Evolutionary conservation across 2,113 vertebrate genomes (phyloP), one percentile per base, ranked within the genome.

Genomic region (Tupaia tana): DNA sequence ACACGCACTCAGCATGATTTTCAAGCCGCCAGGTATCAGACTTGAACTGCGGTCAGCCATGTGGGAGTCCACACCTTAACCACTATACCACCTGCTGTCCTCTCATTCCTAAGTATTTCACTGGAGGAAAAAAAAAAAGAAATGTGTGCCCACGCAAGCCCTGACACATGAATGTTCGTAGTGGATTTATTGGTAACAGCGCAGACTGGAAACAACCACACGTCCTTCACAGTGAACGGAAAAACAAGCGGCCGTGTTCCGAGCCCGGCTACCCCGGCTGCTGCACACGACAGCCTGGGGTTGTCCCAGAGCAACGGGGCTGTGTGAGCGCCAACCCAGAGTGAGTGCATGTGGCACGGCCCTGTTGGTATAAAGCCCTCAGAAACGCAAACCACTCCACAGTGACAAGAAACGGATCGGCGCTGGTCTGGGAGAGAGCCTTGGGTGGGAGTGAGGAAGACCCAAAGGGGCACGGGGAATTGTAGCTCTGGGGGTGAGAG

Each of bases 81-180:
- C 43, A 43, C 43, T 43, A 43, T 43, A 43, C 43, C 43, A 43
- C 43, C 31, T 31, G 1, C 15, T 29, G 31, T 29, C 52, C 3
- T 7, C 56, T 59, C 3, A 7, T 16, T 10, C 3, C 31, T 0
- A 4, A 2, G 80, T 22, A 6, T 27, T 64, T 58, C 9, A 54
- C 27, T 61, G 43, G 3, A 29, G 56, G 86, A 43, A 31, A 63
- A 56, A 63, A 61, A 4, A 54, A 69, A n/a, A n/a, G n/a, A n/a
- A n/a, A n/a, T n/a, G n/a, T 0, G 16, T 29, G 64, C 27, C 70
- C 29, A 1, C 1, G 4, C 8, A 29, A 29, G 73, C 52, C n/a
- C 54, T 16, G 14, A 7, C 0, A 1, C 18, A 0, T 4, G 3
- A 6, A 27, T 9, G 3, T 4, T n/a, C 61, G 20, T 0, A 0